These are phyloP conservation scores for Henricia sp. DNA, from an alignment of 53 echinoderm and acorn worm genomes.

Conservation along the genomic window DNA sequence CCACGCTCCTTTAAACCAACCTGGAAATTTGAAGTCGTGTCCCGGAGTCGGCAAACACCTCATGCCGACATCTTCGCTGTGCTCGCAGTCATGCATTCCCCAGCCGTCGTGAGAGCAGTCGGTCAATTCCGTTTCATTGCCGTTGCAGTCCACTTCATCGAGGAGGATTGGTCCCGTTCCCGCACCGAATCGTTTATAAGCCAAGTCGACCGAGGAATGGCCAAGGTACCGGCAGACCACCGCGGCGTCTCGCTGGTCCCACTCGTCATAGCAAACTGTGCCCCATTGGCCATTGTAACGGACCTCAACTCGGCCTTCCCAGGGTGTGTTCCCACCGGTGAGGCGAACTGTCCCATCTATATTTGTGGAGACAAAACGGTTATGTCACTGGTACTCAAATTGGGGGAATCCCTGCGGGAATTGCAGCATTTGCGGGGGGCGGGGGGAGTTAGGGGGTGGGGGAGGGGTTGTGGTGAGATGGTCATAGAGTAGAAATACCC, in stretches of 20 bases:
- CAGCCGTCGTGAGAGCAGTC: slow-evolving; percentile 34
- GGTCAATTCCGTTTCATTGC: slow-evolving; percentile 42
- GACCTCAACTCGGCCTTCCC: slow-evolving; percentile 1
- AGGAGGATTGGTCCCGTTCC: slow-evolving; percentile 46
- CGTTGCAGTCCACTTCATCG: slow-evolving; percentile 55
- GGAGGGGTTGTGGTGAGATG: too few relatives aligned
- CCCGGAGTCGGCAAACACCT: not conserved
- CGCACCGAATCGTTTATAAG: slow-evolving; percentile 1
- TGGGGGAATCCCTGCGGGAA: too few relatives aligned
- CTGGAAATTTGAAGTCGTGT: not conserved
- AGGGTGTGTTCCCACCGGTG: not conserved
- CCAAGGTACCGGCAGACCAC: slow-evolving; percentile 14
- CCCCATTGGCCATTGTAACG: slow-evolving; percentile 5
- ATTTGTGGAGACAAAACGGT: too few relatives aligned
- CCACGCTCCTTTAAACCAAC: not conserved
- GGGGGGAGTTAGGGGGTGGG: too few relatives aligned
- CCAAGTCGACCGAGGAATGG: not conserved
- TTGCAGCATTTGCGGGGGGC: too few relatives aligned
- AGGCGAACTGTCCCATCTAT: not conserved
- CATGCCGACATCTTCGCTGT: slow-evolving; percentile 48
- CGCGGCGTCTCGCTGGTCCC: slow-evolving; percentile 1
- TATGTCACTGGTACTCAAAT: too few relatives aligned
- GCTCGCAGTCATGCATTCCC: slow-evolving; percentile 47
- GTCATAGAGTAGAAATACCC: too few relatives aligned
- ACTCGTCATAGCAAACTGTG: not conserved